phyloP scores from a whole-genome alignment of 1,140 invertebrate species.

The Cotesia vestalis region DNA sequence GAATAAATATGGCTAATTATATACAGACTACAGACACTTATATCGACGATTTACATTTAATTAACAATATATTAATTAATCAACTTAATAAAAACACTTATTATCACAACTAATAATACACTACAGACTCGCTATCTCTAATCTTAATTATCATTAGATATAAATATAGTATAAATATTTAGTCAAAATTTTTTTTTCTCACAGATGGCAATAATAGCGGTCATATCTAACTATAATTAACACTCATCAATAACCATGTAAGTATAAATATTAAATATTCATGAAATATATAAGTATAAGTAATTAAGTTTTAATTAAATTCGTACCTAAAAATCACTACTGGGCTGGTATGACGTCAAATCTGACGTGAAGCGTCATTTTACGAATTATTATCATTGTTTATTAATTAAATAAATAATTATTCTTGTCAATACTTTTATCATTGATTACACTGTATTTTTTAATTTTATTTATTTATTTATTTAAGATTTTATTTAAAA shows the following conservation, averaged over 20 bases:
- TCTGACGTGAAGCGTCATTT: slow-evolving; percentile 30
- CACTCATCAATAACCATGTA: slow-evolving; percentile 54
- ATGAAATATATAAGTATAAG: slow-evolving; percentile 57
- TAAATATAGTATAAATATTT: slow-evolving; percentile 45
- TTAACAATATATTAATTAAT: slow-evolving; percentile 5
- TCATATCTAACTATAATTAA: slow-evolving; percentile 52
- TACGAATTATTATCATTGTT: slow-evolving; percentile 29
- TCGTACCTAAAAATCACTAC: slow-evolving; percentile 64
- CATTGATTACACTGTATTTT: background rate
- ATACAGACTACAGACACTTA: slow-evolving; percentile 62
- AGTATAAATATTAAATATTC: too few species aligned
- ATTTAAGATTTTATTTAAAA: slow-evolving; percentile 21
- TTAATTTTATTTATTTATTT: slow-evolving; percentile 41
- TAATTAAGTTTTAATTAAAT: slow-evolving; percentile 51
- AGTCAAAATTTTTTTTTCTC: slow-evolving; percentile 45
- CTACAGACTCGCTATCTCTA: slow-evolving; percentile 64
- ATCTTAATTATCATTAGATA: slow-evolving; percentile 42
- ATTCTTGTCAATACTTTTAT: background rate
- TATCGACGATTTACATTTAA: slow-evolving; percentile 60
- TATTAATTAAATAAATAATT: slow-evolving; percentile 31
- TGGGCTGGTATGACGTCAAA: slow-evolving; percentile 58
- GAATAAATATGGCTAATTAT: slow-evolving; percentile 35
- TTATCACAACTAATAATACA: slow-evolving; percentile 64
- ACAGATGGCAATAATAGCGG: slow-evolving; percentile 64
- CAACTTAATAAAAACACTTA: slow-evolving; percentile 57